Conservation (phyloP, 2,797 vertebrate genomes). For the Garrulus glandarius region DNA sequence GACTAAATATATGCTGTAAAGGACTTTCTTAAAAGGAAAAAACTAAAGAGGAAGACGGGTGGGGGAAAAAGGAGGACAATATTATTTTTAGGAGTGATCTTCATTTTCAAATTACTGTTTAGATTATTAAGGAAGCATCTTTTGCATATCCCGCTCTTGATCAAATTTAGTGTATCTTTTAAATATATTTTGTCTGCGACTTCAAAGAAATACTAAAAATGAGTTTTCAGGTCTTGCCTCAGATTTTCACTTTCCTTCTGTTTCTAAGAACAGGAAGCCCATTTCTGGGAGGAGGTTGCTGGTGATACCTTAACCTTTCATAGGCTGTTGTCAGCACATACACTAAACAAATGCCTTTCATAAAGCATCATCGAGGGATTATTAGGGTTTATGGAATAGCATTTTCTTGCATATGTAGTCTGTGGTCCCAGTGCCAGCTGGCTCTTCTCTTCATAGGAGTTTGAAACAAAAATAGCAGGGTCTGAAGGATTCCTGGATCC, state of each 20-base stretch:
- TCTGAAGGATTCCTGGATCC: not conserved
- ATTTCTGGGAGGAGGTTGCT: not conserved
- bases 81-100: not conserved
- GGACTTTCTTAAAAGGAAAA: not conserved
- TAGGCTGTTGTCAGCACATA: not conserved
- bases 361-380: not conserved
- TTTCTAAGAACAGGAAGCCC: not conserved
- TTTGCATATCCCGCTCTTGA: not conserved
- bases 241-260: not conserved
- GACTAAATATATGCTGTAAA: not conserved
- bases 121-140: not conserved
- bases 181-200: not conserved
- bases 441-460: rapidly evolving
- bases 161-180: not conserved
- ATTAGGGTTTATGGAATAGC: not conserved
- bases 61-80: rapidly evolving
- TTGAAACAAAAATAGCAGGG: not conserved
- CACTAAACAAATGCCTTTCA: not conserved
- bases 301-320: not conserved
- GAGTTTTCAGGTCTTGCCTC: not conserved
- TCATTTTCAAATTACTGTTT: not conserved
- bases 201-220: not conserved
- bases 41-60: rapidly evolving
- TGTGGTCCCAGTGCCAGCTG: rapidly evolving
- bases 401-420: not conserved